These are phyloP conservation scores for Melanotaenia boesemani DNA, from an alignment of 2,797 vertebrate genomes.

Conservation along the genomic window DNA sequence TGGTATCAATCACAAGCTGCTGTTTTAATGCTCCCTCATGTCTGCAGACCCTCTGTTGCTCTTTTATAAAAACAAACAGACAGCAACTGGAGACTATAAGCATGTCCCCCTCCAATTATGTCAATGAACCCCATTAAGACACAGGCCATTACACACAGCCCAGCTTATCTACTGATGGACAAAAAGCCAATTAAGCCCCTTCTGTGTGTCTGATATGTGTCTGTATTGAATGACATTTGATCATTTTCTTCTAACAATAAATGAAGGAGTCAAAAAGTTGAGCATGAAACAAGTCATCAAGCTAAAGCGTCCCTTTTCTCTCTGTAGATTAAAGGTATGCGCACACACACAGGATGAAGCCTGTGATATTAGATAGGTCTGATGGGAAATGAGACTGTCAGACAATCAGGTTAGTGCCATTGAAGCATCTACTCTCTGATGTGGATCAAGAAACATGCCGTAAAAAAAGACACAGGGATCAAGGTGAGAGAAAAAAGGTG, in stretches of 20 bases:
- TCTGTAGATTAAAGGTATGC: background rate
- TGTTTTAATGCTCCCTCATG: slow-evolving; percentile 48
- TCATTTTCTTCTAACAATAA: slow-evolving; percentile 45
- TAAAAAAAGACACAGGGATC: slow-evolving; percentile 9
- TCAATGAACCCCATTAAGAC: slow-evolving; percentile 53
- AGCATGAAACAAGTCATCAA: slow-evolving; percentile 45
- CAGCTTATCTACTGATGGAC: slow-evolving; percentile 63
- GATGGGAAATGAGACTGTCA: slow-evolving; percentile 71
- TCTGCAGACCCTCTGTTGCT: slow-evolving; percentile 42
- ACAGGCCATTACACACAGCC: slow-evolving; percentile 67
- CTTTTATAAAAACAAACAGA: slow-evolving; percentile 60
- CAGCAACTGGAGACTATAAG: slow-evolving; percentile 38
- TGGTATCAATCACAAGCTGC: slow-evolving; percentile 59
- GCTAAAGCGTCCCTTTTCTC: slow-evolving; percentile 28
- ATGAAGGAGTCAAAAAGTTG: slow-evolving; percentile 33
- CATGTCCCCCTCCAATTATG: slow-evolving; percentile 53
- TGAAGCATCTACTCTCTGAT: slow-evolving; percentile 34
- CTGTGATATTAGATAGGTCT: slow-evolving; percentile 65
- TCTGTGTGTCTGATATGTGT: slow-evolving; percentile 15
- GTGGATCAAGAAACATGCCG: slow-evolving; percentile 60
- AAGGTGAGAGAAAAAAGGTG: background rate
- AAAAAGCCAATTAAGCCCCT: slow-evolving; percentile 57
- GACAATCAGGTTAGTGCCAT: slow-evolving; percentile 56
- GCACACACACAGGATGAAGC: slow-evolving; percentile 15
- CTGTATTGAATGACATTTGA: slow-evolving; percentile 41